A percentile compares a stretch with the other conserved stretches of the same genome.
Conservation (phyloP, 1,140 invertebrate species). For the Diprion similis region DNA sequence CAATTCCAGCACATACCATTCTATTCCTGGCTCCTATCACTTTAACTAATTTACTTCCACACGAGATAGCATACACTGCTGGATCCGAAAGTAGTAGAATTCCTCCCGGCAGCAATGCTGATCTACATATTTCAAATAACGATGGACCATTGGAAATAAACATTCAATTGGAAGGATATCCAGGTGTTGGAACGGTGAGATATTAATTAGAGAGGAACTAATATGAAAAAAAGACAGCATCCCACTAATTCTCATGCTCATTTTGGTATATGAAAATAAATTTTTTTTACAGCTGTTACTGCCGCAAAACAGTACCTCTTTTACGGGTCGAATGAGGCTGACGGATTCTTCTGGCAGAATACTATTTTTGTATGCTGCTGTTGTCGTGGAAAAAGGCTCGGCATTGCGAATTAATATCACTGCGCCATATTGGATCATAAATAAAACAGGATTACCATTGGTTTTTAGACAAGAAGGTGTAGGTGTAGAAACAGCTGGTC, state of each 20-base stretch:
- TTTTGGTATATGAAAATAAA: background rate
- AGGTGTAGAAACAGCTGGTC: conserved; percentile 83
- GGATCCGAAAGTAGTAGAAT: conserved; percentile 66
- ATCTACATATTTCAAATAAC: conserved; percentile 62
- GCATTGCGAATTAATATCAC: conserved; percentile 76
- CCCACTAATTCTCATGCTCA: conserved; percentile 50
- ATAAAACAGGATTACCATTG: conserved; percentile 93
- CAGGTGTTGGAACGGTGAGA: conserved; percentile 68
- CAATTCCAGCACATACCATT: conserved; percentile 85
- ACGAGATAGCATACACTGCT: conserved; percentile 74
- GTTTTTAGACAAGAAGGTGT: conserved; percentile 92
- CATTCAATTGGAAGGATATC: conserved; percentile 85
- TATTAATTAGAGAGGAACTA: background rate
- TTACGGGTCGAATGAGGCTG: conserved; percentile 64
- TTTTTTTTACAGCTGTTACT: conserved; percentile 46
- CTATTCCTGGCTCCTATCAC: conserved; percentile 83
- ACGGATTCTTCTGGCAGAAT: conserved; percentile 76
- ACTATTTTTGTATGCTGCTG: conserved; percentile 75
- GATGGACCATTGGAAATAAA: conserved; percentile 74
- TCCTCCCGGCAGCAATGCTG: conserved; percentile 66
- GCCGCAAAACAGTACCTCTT: conserved; percentile 59
- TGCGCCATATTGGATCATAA: conserved; percentile 94
- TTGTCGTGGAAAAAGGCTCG: conserved; percentile 62
- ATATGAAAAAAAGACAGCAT: conserved; percentile 43
- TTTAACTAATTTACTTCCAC: conserved; percentile 79